phyloP scores from a whole-genome alignment of 2,113 vertebrate genomes.

The Apus apus region DNA sequence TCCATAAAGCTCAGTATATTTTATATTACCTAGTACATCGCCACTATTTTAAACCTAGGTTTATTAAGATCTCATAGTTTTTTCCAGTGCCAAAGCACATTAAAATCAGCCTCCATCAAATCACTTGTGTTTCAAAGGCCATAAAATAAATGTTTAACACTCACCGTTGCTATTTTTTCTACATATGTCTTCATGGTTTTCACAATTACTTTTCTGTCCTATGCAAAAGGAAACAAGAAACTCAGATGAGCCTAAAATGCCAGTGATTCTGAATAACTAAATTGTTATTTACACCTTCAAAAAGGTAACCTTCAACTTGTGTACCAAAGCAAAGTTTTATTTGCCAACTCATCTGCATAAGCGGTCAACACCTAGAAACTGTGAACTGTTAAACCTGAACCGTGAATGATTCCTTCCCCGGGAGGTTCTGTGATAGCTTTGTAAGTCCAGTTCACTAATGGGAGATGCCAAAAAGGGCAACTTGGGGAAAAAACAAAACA shows the following conservation, averaged over 20 bases:
- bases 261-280: not conserved
- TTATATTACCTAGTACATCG: not conserved
- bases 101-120: not conserved
- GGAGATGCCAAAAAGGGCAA: not conserved
- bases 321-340: not conserved
- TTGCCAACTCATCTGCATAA: not conserved
- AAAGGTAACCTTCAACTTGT: not conserved
- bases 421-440: not conserved
- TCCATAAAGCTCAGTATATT: not conserved
- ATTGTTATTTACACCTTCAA: not conserved
- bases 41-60: not conserved
- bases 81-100: not conserved
- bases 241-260: not conserved
- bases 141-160: slow-evolving; percentile 47
- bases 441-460: not conserved
- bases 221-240: slow-evolving; percentile 43
- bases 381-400: not conserved
- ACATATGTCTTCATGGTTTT: slow-evolving; percentile 97
- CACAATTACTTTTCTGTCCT: slow-evolving; percentile 96
- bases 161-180: slow-evolving; percentile 92
- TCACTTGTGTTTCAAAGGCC: not conserved
- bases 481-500: not conserved
- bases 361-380: not conserved
- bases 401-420: not conserved
- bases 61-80: not conserved